phyloP scores from a whole-genome alignment of 2,113 vertebrate genomes.

The Haemorhous mexicanus region DNA sequence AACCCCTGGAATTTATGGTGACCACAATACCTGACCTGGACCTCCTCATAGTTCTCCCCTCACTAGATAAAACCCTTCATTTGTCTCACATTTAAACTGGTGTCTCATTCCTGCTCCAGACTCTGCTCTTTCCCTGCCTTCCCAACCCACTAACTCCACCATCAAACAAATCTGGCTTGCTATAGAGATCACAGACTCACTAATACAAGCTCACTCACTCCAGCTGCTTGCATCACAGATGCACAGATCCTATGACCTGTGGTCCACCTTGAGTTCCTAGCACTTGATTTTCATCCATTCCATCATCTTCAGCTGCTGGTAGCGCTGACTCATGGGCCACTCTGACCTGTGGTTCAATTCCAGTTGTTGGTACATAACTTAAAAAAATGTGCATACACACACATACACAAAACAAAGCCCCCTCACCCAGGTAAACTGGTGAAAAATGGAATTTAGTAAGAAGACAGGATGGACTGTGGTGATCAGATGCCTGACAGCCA shows the following conservation, averaged over 20 bases:
- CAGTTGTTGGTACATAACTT: not conserved
- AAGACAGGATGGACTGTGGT: not conserved
- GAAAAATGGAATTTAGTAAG: not conserved
- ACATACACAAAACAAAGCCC: not conserved
- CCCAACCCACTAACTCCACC: not conserved
- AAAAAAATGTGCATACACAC: not conserved
- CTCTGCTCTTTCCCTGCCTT: not conserved
- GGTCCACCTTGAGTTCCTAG: not conserved
- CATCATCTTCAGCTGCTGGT: not conserved
- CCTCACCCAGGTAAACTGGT: not conserved
- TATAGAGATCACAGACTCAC: not conserved
- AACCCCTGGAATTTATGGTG: not conserved
- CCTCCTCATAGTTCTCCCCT: not conserved
- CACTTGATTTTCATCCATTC: not conserved
- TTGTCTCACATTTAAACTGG: not conserved
- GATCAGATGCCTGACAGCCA: not conserved
- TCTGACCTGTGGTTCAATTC: not conserved
- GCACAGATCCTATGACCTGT: not conserved
- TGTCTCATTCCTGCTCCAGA: not conserved
- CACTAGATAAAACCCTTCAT: not conserved
- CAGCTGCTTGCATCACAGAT: not conserved
- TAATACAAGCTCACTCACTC: not conserved
- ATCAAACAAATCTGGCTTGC: not conserved
- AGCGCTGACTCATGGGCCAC: not conserved
- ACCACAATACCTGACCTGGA: not conserved